Evolutionary conservation across 1,140 invertebrate genomes (phyloP).

Genomic region (Eriosoma lanigerum): DNA sequence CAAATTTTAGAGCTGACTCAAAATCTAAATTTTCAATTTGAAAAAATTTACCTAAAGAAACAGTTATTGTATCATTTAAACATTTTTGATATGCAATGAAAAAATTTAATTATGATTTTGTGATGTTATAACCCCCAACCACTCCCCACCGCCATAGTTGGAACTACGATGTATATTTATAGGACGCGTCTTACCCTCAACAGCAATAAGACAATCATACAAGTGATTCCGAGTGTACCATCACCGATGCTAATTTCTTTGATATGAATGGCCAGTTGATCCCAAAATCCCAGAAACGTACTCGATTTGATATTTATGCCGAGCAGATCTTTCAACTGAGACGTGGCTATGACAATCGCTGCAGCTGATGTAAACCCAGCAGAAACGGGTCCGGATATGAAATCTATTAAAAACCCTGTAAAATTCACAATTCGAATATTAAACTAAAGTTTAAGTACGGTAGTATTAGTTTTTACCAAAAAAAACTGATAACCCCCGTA

Average conservation of each 20-base stretch:
- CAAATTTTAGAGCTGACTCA: too few species aligned
- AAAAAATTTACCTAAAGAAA: too few species aligned
- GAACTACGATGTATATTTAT: too few species aligned
- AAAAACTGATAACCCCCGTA: too few species aligned
- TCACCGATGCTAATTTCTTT: constrained; percentile 69
- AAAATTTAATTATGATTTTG: too few species aligned
- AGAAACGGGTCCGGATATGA: constrained; percentile 88
- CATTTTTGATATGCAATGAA: too few species aligned
- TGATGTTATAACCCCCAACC: too few species aligned
- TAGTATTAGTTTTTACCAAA: too few species aligned
- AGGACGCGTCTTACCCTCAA: constrained; percentile 64
- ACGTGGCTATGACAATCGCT: constrained; percentile 83
- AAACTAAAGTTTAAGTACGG: too few species aligned
- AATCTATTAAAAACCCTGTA: constrained; percentile 85
- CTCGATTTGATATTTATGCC: constrained; percentile 68
- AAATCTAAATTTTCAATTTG: too few species aligned
- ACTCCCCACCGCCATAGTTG: too few species aligned
- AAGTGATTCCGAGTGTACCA: constrained; percentile 66
- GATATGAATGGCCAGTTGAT: constrained; percentile 68
- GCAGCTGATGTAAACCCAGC: constrained; percentile 88
- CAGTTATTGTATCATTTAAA: too few species aligned
- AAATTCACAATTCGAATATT: constrained; percentile 33
- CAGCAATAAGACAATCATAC: constrained; percentile 68
- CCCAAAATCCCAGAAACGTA: constrained; percentile 68
- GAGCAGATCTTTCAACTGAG: constrained; percentile 80